These are phyloP conservation scores for Axis porcinus DNA, from an alignment of 2,113 vertebrate species.

Conservation along the genomic window DNA sequence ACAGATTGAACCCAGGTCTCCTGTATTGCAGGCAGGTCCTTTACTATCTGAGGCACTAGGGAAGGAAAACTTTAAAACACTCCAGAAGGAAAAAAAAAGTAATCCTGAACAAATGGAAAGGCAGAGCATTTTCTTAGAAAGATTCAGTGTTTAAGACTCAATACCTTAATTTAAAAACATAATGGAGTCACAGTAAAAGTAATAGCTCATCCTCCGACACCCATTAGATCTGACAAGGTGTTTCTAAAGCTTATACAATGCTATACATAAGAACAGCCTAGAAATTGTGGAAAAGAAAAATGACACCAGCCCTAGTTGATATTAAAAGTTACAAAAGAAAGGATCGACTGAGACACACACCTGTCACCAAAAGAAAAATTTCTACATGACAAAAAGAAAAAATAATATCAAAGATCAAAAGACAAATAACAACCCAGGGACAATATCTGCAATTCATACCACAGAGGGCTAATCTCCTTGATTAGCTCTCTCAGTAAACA, in stretches of 20 bases:
- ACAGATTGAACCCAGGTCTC: not conserved
- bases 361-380: not conserved
- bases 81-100: not conserved
- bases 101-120: not conserved
- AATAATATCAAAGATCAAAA: not conserved
- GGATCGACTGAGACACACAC: not conserved
- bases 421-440: not conserved
- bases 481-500: not conserved
- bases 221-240: not conserved
- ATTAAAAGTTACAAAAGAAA: not conserved
- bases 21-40: not conserved
- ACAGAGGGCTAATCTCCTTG: not conserved
- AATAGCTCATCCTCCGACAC: not conserved
- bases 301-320: not conserved
- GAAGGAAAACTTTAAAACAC: not conserved
- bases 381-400: not conserved
- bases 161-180: slow-evolving; percentile 45
- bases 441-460: not conserved
- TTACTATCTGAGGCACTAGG: not conserved
- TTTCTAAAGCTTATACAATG: not conserved
- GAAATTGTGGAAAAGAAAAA: slow-evolving; percentile 1
- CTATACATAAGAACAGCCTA: not conserved
- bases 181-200: slow-evolving; percentile 22
- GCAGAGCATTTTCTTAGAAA: not conserved
- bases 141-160: not conserved